Conservation (phyloP, 2,113 vertebrate species). For the Seriola quinqueradiata region DNA sequence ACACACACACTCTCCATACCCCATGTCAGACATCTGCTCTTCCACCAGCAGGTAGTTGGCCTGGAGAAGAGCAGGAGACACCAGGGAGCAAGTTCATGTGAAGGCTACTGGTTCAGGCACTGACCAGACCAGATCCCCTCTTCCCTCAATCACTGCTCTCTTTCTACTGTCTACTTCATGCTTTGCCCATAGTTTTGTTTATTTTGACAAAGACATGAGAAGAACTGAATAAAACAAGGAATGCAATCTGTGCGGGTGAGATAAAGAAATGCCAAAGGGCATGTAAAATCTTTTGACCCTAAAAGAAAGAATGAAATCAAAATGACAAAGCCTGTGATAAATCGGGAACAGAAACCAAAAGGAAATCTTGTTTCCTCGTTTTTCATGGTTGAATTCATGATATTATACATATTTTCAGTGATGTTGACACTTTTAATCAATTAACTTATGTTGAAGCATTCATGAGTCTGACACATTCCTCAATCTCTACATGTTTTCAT, state of each 20-base stretch:
- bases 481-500: constrained; percentile 6
- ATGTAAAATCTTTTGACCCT: constrained; percentile 72
- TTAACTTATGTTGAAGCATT: constrained; percentile 47
- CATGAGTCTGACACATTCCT: constrained; percentile 31
- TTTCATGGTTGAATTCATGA: constrained; percentile 56
- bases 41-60: constrained; percentile 80
- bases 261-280: constrained; percentile 76
- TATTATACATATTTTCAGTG: constrained; percentile 39
- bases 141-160: constrained; percentile 12
- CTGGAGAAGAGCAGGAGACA: constrained; percentile 70
- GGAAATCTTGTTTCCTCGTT: constrained; percentile 61
- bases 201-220: constrained; percentile 45
- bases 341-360: constrained; percentile 56
- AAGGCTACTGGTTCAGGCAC: constrained; percentile 77
- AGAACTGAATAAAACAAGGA: constrained; percentile 44
- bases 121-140: constrained; percentile 55
- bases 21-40: constrained; percentile 78
- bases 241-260: constrained; percentile 61
- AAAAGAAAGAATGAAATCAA: constrained; percentile 67
- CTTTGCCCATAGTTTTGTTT: constrained; percentile 31
- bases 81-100: constrained; percentile 77
- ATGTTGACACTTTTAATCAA: constrained; percentile 61
- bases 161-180: constrained; percentile 16
- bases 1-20: constrained; percentile 40
- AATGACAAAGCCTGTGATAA: constrained; percentile 67